Conservation (phyloP, 1,140 invertebrate species). For the Maniola jurtina region DNA sequence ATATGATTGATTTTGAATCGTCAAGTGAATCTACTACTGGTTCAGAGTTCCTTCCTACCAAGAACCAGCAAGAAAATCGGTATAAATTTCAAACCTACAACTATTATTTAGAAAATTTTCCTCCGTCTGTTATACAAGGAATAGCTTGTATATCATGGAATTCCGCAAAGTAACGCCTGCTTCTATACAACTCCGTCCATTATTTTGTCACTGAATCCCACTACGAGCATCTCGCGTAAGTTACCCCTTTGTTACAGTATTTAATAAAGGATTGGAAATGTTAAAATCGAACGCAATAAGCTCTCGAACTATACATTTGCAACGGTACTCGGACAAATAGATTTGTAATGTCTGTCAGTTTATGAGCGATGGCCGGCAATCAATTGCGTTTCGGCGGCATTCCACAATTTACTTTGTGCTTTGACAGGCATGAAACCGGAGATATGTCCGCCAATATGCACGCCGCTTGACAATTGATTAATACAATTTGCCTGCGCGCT, state of each 20-base stretch:
- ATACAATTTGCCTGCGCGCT: slow-evolving; percentile 59
- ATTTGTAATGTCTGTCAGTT: slow-evolving; percentile 29
- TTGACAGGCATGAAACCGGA: slow-evolving; percentile 49
- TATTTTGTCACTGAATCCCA: too few relatives aligned
- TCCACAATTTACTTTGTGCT: slow-evolving; percentile 48
- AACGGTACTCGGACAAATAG: slow-evolving; percentile 18
- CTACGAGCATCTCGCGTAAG: not conserved
- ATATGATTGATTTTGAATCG: too few relatives aligned
- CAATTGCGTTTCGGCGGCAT: slow-evolving; percentile 35
- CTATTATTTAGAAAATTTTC: too few relatives aligned
- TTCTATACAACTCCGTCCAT: too few relatives aligned
- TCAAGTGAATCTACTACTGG: too few relatives aligned
- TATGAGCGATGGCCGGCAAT: slow-evolving; percentile 32
- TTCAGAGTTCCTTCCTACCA: too few relatives aligned
- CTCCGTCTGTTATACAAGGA: too few relatives aligned
- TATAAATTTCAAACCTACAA: too few relatives aligned
- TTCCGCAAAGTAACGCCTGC: too few relatives aligned
- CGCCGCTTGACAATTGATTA: slow-evolving; percentile 70
- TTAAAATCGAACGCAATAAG: not conserved
- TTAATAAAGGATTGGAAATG: not conserved
- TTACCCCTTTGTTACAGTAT: not conserved
- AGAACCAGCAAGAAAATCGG: too few relatives aligned
- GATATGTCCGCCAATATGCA: slow-evolving; percentile 48
- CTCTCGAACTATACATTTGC: not conserved
- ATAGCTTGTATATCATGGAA: too few relatives aligned